Percentiles rank a stretch among this genome's conserved stretches.
Evolutionary conservation across 2,888 invertebrate genomes (phyloP).

Genomic region (Mechanitis mazaeus): DNA sequence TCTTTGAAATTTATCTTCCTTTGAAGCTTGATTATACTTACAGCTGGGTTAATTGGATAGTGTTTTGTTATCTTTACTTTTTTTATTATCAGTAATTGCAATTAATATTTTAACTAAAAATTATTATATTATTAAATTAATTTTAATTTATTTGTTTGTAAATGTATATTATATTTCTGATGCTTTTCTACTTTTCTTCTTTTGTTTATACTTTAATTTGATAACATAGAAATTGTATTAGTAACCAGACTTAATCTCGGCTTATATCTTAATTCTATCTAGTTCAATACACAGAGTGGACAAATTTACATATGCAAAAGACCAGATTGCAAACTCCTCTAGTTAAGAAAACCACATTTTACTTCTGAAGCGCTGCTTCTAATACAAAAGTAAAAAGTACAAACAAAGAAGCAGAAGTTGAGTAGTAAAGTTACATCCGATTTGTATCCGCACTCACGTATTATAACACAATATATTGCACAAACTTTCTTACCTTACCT

Average conservation of each 20-base stretch:
- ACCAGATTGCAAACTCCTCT: constrained; percentile 12
- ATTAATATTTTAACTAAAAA: no score
- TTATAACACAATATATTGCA: constrained; percentile 28
- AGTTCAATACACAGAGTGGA: constrained; percentile 9
- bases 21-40: neutral
- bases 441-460: constrained; percentile 44
- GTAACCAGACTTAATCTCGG: neutral
- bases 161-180: no score
- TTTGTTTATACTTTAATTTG: neutral
- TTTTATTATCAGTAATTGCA: no score
- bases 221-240: neutral
- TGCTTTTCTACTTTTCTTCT: no score
- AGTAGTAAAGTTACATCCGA: constrained; percentile 40
- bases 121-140: no score
- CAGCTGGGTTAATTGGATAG: no score
- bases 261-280: constrained; percentile 15
- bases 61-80: no score
- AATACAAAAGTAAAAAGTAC: constrained; percentile 34
- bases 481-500: constrained; percentile 10
- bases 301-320: constrained; percentile 19
- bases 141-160: no score
- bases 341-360: constrained; percentile 16
- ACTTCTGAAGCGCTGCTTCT: constrained; percentile 6
- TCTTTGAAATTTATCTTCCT: neutral
- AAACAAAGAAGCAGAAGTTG: constrained; percentile 5